phyloP scores from a whole-genome alignment of 2,797 vertebrate species.

The Phrynocephalus guinanensis region DNA sequence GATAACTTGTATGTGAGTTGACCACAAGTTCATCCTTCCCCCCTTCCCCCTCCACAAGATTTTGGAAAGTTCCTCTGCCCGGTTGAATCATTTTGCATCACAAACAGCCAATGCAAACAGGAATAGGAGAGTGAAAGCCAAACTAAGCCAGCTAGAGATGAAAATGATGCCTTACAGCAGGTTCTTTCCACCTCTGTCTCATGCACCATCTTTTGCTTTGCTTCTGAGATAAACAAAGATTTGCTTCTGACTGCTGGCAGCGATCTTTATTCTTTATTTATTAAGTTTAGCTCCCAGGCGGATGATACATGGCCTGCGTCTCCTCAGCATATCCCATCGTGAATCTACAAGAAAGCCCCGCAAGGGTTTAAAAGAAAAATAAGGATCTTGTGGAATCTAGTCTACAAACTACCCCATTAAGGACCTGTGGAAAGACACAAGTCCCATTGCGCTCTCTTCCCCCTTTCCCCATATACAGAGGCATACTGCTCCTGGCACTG shows the following conservation, averaged over 20 bases:
- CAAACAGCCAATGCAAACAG: neutral
- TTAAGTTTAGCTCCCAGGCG: neutral
- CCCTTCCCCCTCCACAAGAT: neutral
- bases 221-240: neutral
- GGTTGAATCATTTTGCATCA: conserved; percentile 1
- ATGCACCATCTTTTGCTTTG: neutral
- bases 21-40: conserved; percentile 2
- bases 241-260: neutral
- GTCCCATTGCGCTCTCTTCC: no score
- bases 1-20: neutral
- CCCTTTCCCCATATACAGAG: no score
- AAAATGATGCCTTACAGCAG: neutral
- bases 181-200: neutral
- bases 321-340: neutral
- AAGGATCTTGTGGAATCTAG: no score
- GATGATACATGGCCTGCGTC: neutral
- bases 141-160: neutral
- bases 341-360: neutral
- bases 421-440: no score
- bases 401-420: no score
- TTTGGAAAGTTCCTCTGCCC: conserved; percentile 1
- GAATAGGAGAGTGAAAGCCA: neutral
- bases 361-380: no score
- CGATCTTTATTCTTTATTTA: neutral
- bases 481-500: no score